Conservation (phyloP, 2,888 invertebrate species). For the Ectobius pallidus region DNA sequence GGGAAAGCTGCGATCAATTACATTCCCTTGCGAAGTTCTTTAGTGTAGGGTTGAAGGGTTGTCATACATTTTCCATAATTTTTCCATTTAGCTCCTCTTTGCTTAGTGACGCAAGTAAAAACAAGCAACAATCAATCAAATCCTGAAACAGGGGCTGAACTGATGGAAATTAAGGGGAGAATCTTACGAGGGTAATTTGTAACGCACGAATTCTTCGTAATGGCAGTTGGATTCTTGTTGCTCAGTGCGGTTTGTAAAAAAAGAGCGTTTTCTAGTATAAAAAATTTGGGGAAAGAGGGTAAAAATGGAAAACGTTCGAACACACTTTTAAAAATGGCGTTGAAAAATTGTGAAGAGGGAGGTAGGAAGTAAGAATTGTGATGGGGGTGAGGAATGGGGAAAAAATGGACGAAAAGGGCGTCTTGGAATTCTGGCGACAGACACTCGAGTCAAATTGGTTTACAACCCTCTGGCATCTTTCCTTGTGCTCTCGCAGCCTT, state of each 20-base stretch:
- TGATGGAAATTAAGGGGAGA: neutral
- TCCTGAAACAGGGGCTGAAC: neutral
- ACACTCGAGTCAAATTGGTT: conserved; percentile 43
- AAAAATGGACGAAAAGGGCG: conserved; percentile 13
- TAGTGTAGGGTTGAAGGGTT: too few relatives aligned
- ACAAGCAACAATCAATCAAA: conserved; percentile 27
- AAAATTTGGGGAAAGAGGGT: neutral
- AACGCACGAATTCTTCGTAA: conserved; percentile 29
- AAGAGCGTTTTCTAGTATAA: neutral
- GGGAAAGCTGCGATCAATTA: too few relatives aligned
- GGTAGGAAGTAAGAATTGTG: neutral
- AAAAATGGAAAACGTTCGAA: neutral
- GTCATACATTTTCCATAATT: conserved; percentile 22
- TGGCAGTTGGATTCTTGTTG: conserved; percentile 23
- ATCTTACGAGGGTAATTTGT: conserved; percentile 19
- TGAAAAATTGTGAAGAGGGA: neutral
- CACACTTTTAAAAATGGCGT: conserved; percentile 5
- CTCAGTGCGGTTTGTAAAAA: conserved; percentile 32
- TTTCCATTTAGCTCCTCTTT: conserved; percentile 25
- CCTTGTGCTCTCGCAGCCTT: neutral
- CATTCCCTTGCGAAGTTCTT: too few relatives aligned
- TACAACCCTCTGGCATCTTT: conserved; percentile 36
- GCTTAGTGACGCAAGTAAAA: conserved; percentile 25
- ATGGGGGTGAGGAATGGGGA: neutral
- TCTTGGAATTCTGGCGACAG: conserved; percentile 43